A percentile compares a stretch with the other conserved stretches of the same genome.
These are phyloP conservation scores for Cotesia chilonis DNA, from an alignment of 1,140 invertebrate species.

Conservation along the genomic window DNA sequence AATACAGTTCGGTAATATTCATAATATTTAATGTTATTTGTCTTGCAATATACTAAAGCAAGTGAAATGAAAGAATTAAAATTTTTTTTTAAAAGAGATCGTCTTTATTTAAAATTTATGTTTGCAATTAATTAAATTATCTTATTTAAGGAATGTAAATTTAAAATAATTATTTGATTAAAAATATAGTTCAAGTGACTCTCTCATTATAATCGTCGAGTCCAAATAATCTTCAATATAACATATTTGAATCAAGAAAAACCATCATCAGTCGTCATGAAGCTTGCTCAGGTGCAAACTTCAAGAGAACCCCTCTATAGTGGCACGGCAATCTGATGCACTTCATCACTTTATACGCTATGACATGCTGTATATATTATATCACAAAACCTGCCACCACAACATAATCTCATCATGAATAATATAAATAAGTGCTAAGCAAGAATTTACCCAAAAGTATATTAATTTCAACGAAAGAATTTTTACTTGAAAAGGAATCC, in stretches of 20 bases:
- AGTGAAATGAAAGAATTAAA: too few species aligned
- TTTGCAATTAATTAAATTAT: too few species aligned
- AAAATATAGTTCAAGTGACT: too few species aligned
- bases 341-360: conserved; percentile 3
- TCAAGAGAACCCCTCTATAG: neutral
- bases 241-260: neutral
- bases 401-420: neutral
- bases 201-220: neutral
- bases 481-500: too few species aligned
- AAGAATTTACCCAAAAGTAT: too few species aligned
- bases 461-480: too few species aligned
- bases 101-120: too few species aligned
- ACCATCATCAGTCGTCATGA: conserved; percentile 4
- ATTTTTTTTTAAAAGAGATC: too few species aligned
- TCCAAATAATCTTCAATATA: neutral
- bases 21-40: too few species aligned
- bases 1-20: neutral
- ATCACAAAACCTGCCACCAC: neutral
- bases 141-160: too few species aligned
- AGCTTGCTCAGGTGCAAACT: conserved; percentile 8
- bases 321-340: neutral
- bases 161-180: too few species aligned
- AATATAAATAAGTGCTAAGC: neutral
- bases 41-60: too few species aligned
- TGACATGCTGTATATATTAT: neutral